phyloP scores from a whole-genome alignment of 2,797 vertebrate genomes.

The Heliangelus exortis region DNA sequence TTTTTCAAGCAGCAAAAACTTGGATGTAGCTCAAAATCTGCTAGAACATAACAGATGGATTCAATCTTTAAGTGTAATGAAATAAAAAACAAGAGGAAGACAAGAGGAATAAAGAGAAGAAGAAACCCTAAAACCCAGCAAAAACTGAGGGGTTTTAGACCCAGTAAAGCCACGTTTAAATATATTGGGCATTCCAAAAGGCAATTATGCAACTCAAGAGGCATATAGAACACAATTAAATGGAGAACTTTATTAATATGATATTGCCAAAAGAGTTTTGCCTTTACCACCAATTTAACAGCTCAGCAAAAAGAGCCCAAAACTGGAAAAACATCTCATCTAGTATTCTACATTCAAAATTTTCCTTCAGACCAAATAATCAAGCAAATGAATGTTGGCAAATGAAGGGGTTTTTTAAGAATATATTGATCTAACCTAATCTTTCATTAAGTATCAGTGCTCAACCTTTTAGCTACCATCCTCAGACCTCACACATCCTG shows the following conservation, averaged over 20 bases:
- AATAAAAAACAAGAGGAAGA: background rate
- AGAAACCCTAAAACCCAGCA: background rate
- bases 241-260: background rate
- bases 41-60: background rate
- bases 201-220: background rate
- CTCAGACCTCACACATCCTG: background rate
- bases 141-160: background rate
- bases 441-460: background rate
- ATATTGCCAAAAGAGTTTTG: background rate
- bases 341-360: background rate
- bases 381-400: background rate
- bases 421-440: background rate
- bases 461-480: background rate
- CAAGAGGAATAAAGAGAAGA: background rate
- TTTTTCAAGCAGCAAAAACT: background rate
- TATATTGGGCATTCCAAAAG: background rate
- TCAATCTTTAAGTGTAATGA: background rate
- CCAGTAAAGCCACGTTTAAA: background rate
- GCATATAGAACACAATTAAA: background rate
- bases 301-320: rapidly evolving
- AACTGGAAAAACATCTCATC: background rate
- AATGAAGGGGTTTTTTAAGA: background rate
- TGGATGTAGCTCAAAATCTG: background rate
- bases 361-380: background rate
- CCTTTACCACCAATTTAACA: background rate